Percentiles rank a stretch among this genome's conserved stretches.
Conservation (phyloP, 2,888 invertebrate species). For the Campoplex capitator region DNA sequence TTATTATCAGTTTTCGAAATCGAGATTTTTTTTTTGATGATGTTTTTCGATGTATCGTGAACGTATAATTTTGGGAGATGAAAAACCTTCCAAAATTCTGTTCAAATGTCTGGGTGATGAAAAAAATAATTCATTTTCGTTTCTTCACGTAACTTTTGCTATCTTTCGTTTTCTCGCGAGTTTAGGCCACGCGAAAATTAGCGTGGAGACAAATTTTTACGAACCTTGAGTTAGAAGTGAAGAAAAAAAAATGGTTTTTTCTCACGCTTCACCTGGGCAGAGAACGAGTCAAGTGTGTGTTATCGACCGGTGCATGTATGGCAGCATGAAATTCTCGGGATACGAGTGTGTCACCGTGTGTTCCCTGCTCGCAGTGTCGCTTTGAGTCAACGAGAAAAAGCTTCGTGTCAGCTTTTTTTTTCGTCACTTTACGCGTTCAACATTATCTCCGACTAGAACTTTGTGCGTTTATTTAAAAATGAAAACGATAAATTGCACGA, state of each 20-base stretch:
- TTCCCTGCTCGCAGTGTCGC: not conserved
- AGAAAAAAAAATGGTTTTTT: not conserved
- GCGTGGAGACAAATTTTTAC: conserved; percentile 5
- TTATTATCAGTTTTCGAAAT: no score
- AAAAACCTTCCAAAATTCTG: not conserved
- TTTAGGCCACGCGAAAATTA: not conserved
- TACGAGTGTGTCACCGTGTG: conserved; percentile 5
- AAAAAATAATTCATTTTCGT: not conserved
- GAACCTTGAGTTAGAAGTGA: not conserved
- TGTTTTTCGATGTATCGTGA: not conserved
- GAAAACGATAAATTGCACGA: not conserved
- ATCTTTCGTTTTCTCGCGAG: not conserved
- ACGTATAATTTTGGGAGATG: not conserved
- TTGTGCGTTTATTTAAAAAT: not conserved
- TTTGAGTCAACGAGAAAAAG: conserved; percentile 6
- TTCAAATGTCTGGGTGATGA: not conserved
- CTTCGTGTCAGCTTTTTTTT: not conserved
- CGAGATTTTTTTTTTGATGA: no score
- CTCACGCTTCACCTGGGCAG: not conserved
- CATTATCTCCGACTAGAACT: not conserved
- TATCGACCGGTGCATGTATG: conserved; percentile 33
- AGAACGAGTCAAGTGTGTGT: conserved; percentile 9
- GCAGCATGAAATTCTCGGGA: conserved; percentile 1
- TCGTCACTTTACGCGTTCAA: conserved; percentile 7
- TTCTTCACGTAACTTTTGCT: not conserved